Base-by-base conservation (phyloP, 2,113 vertebrate species). In the Meriones unguiculatus region DNA sequence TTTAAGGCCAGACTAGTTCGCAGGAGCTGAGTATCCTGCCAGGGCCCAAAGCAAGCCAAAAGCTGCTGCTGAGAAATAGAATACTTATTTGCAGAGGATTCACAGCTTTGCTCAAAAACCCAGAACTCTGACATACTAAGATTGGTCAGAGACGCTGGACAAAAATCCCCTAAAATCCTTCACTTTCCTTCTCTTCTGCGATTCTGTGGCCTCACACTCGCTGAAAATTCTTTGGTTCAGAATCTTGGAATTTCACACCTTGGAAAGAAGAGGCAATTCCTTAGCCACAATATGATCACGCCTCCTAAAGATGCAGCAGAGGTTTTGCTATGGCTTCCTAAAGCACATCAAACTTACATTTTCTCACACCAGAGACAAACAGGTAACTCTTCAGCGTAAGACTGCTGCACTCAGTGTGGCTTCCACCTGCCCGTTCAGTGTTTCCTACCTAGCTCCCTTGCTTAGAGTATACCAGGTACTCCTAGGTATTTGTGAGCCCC, bases 11-110 rank as follows among this genome's bases (percentile, higher is more conserved):
- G 35, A 73, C 69, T 54, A 91, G 32, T 95, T 82, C 86, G 5
- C 30, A 87, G 75, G 72, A 78, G 62, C 86, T 93, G 73, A 94
- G n/a, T 72, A 86, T 92, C 54, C 18, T 28, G 4, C 46, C 35
- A 87, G 41, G 46, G 32, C 24, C 69, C 73, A 97, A 35, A 69
- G 25, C 41, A 89, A 94, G 22, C 67, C n/a, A 89, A 85, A 94
- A 77, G 25, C 15, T 88, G 8, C 93, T 95, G 89, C 62, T 87
- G 76, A 90, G 72, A 94, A 89, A 69, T 77, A 41, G 15, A 89
- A 81, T 25, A 67, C n/a, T 82, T 87, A 94, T 82, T 96, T 95
- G 8, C 62, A 89, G 77, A 91, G 90, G 32, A 88, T 20, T 94
- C 46, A 67, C 32, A 93, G 18, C 76, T 95, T 94, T 96, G 46